Conservation (phyloP, 2,888 invertebrate species). For the Calameuta pallipes region DNA sequence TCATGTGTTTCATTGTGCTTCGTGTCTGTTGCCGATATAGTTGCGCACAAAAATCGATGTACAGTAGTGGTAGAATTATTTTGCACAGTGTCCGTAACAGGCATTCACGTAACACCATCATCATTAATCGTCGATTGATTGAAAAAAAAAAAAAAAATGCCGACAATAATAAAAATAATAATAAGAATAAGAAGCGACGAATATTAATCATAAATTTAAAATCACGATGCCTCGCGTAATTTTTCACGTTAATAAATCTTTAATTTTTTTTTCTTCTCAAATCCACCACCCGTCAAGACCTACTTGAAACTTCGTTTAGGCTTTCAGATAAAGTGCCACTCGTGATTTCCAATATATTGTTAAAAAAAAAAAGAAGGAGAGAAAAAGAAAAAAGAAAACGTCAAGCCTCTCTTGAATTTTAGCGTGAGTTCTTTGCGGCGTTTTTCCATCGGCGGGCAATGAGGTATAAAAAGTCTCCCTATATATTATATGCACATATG, state of each 20-base stretch:
- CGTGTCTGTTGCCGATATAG: background rate
- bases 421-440: background rate
- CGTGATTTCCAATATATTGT: background rate
- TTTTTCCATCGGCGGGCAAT: background rate
- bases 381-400: background rate
- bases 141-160: background rate
- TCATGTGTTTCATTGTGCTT: background rate
- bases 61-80: background rate
- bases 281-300: background rate
- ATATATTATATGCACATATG: background rate
- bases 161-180: background rate
- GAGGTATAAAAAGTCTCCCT: background rate
- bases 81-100: background rate
- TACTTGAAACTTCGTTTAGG: background rate
- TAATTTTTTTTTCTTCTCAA: background rate
- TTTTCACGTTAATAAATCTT: background rate
- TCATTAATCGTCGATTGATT: background rate
- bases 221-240: background rate
- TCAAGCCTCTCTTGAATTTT: background rate
- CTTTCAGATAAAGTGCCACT: background rate
- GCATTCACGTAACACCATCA: background rate
- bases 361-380: background rate
- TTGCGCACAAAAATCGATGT: background rate
- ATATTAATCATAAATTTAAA: background rate
- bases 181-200: no score